Base-by-base conservation (phyloP, 1,140 invertebrate genomes). In the Apis cerana region DNA sequence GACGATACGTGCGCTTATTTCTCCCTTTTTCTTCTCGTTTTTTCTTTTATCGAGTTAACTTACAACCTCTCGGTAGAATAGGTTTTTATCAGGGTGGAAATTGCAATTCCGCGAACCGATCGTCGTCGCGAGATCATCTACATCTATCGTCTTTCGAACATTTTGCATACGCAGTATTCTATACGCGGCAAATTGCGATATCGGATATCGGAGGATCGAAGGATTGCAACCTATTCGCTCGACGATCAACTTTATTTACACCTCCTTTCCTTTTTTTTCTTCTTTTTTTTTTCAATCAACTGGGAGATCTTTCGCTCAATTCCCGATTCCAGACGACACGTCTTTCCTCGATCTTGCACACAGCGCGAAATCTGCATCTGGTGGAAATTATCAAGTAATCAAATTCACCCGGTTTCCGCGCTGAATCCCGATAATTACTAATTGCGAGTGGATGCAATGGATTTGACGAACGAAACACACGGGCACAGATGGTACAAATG, bases 371-470 rank as follows among this genome's bases (percentile, higher is more conserved):
- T 43, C 13, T 10, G 43, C 64, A 21, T 75, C 56, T 59, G 64
- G n/a, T 59, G 64, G n/a, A 52, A 56, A 67, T 50, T 17, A 33
- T 54, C 11, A 3, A n/a, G 43, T 48, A 82, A 76, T 82, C 27
- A 43, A 61, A 80, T 65, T 50, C 61, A 76, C 54, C 23, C 58
- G 17, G 11, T 52, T 80, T 65, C 69, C 69, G 58, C 43, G 13
- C 80, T 61, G 43, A 82, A 76, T 68, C 33, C 56, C 67, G 48
- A 48, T 76, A 68, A 76, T 76, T 68, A 48, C 74, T 82, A 82
- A 82, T 82, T 68, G 54, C 74, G 15, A 65, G 76, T 76, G 64
- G 64, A 68, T 82, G 71, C 43, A 19, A 33, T 64, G 56, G 15
- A 76, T 82, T 76, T 43, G 54, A 61, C 72, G 43, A 17, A 62